Evolutionary conservation across 2,113 vertebrate genomes (phyloP).

Genomic region (Myxocyprinus asiaticus): DNA sequence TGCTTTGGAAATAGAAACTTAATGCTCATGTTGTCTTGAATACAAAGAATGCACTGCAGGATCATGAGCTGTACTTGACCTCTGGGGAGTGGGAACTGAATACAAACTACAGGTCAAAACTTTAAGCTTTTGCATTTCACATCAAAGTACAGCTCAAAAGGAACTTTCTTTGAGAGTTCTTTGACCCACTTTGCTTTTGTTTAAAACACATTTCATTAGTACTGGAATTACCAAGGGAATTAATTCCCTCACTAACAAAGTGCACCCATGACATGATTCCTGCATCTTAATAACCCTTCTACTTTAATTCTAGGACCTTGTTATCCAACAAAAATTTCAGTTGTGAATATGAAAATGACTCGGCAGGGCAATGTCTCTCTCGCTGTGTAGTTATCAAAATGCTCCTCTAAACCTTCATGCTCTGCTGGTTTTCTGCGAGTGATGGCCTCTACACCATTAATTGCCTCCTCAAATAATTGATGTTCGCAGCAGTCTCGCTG

Average conservation of each 20-base stretch:
- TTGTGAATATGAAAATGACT: constrained; percentile 32
- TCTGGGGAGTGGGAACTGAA: neutral
- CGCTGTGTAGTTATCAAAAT: constrained; percentile 19
- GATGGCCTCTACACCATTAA: constrained; percentile 41
- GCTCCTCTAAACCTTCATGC: constrained; percentile 8
- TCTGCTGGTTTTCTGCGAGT: constrained; percentile 16
- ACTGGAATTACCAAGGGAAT: constrained; percentile 29
- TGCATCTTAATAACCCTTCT: constrained; percentile 25
- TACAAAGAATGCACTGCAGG: neutral
- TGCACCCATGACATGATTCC: constrained; percentile 15
- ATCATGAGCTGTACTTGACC: neutral
- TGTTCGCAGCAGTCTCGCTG: constrained; percentile 39
- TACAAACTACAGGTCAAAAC: neutral
- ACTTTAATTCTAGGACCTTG: constrained; percentile 29
- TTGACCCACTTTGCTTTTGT: constrained; percentile 19
- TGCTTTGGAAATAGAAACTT: neutral
- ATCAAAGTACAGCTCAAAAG: neutral
- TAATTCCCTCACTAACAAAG: neutral
- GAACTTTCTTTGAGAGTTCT: constrained; percentile 12
- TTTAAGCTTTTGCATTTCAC: neutral
- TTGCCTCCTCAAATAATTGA: constrained; percentile 47
- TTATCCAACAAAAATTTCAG: constrained; percentile 29
- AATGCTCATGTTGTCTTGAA: neutral
- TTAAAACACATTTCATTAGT: constrained; percentile 28
- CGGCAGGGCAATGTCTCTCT: constrained; percentile 19